Evolutionary conservation across 2,888 invertebrate species (phyloP).

Genomic region (Apotomis betuletana): DNA sequence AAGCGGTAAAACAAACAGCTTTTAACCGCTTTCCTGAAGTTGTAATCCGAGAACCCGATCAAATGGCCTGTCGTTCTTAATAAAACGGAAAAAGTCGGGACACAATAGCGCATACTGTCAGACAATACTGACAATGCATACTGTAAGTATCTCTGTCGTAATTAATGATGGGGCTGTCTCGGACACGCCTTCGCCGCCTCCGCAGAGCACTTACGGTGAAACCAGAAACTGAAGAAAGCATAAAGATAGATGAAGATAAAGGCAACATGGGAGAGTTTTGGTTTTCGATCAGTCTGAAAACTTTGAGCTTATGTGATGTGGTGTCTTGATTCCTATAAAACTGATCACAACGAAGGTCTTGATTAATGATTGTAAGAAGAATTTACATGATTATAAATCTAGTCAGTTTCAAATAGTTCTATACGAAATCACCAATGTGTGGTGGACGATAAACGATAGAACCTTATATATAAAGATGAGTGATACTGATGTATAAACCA

Average conservation of each 20-base stretch:
- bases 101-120: slow-evolving; percentile 46
- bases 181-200: slow-evolving; percentile 58
- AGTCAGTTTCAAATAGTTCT: too few species aligned
- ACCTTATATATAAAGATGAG: too few species aligned
- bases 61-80: slow-evolving; percentile 13
- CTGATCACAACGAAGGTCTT: neutral
- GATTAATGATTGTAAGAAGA: too few species aligned
- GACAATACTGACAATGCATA: slow-evolving; percentile 41
- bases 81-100: slow-evolving; percentile 25
- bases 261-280: slow-evolving; percentile 6
- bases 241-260: slow-evolving; percentile 1
- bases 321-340: neutral
- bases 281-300: neutral
- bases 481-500: neutral
- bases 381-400: too few species aligned
- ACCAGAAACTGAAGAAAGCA: slow-evolving; percentile 9
- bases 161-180: slow-evolving; percentile 60
- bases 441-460: too few species aligned
- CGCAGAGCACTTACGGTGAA: slow-evolving; percentile 42
- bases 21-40: neutral
- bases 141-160: slow-evolving; percentile 55
- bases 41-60: slow-evolving; percentile 1
- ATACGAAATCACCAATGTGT: too few species aligned
- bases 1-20: neutral
- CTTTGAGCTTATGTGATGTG: neutral